These are phyloP conservation scores for Synergus laeviventris DNA, from an alignment of 2,888 invertebrate species.

Conservation along the genomic window DNA sequence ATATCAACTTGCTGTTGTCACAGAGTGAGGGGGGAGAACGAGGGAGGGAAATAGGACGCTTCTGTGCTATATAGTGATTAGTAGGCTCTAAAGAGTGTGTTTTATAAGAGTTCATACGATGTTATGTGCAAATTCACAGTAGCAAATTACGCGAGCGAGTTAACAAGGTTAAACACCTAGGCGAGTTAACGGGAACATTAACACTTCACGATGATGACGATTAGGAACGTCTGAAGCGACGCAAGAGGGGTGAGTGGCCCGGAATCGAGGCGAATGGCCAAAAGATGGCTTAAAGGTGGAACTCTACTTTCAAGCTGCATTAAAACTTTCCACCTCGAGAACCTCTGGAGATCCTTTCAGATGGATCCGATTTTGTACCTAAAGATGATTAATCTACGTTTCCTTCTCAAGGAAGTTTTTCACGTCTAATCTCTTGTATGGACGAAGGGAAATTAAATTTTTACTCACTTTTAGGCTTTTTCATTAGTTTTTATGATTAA, in stretches of 20 bases:
- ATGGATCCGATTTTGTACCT: neutral
- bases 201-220: slow-evolving; percentile 75
- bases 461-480: too few species aligned
- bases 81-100: slow-evolving; percentile 11
- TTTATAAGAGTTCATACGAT: neutral
- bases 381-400: neutral
- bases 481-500: too few species aligned
- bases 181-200: slow-evolving; percentile 75
- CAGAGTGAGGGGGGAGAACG: neutral
- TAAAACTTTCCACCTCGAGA: slow-evolving; percentile 61
- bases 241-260: slow-evolving; percentile 54
- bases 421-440: neutral
- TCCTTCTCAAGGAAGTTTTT: neutral
- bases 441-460: neutral
- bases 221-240: slow-evolving; percentile 73
- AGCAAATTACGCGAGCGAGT: slow-evolving; percentile 63
- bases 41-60: neutral
- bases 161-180: slow-evolving; percentile 76
- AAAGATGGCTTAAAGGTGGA: slow-evolving; percentile 61
- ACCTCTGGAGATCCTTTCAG: neutral
- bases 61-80: neutral
- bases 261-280: slow-evolving; percentile 46
- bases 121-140: slow-evolving; percentile 49
- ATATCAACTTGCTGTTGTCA: slow-evolving; percentile 46
- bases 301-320: slow-evolving; percentile 66